Evolutionary conservation across 1,140 invertebrate genomes (phyloP), one percentile per base, ranked within the genome.

Genomic region (Eurosta solidaginis): DNA sequence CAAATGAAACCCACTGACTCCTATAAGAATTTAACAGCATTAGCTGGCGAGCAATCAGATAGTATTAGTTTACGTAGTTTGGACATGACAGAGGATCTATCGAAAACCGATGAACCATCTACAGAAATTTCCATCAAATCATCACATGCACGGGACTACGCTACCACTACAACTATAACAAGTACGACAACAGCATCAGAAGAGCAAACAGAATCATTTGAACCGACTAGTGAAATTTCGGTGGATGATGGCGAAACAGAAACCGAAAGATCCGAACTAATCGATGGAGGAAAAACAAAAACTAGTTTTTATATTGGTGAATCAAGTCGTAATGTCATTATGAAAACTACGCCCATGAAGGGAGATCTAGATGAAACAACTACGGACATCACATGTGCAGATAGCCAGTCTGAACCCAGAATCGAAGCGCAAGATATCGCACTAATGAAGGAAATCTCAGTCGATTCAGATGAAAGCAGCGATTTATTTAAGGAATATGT

Each of bases 281-380:
- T 36, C 1, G 84, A 81, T 20, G 73, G 42, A 33, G 40, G 42
- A 36, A 86, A 86, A 54, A 77, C 80, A 59, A 59, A 81, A 36
- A 84, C 86, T 1, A 85, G 85, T 52, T 88, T 88, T 22, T 88
- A 88, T 75, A 88, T 88, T 40, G 87, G 87, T 0, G 87, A 88
- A 77, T 88, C 87, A 0, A 87, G 86, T 54, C 81, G 81, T 0
- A 85, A 88, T 81, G 81, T 88, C 2, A 88, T 88, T 22, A 84
- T 63, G 14, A 88, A 87, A 63, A 85, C 85, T 6, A 79, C 82
- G 27, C 79, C 85, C 10, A 82, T 84, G 2, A 79, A 80, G 27
- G 42, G 14, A 5, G 49, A 45, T 20, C 36, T 75, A 25, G 77
- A 17, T 9, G 40, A 22, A 0, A 7, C 29, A 1, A 20, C 17